Conservation (phyloP, 2,797 vertebrate species). For the Sternarchorhynchus goeldii region DNA sequence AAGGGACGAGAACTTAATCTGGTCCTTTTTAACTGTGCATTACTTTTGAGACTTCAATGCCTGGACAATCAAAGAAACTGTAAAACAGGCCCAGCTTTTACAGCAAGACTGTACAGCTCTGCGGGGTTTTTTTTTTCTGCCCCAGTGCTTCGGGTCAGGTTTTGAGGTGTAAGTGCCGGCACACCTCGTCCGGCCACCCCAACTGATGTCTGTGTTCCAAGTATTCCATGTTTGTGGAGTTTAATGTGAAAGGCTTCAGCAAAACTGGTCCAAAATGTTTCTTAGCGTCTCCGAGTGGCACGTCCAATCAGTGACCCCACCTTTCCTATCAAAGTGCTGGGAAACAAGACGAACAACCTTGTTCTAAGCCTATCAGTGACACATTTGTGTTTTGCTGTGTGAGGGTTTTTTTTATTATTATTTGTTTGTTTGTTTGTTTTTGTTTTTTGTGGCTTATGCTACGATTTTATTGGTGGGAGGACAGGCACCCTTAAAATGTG, state of each 20-base stretch:
- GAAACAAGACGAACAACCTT: no score
- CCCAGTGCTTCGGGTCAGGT: constrained; percentile 20
- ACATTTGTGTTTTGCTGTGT: no score
- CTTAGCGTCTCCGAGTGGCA: background rate
- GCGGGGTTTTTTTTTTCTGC: background rate
- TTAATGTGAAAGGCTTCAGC: background rate
- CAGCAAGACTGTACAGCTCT: background rate
- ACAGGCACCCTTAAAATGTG: background rate
- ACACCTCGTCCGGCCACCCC: background rate
- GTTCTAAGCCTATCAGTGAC: background rate
- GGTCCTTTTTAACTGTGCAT: constrained; percentile 7
- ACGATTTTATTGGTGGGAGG: no score
- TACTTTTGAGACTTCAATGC: constrained; percentile 36
- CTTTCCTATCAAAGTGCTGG: no score
- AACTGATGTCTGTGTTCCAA: background rate
- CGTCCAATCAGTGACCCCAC: background rate
- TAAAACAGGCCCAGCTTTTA: background rate
- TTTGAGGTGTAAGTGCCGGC: constrained; percentile 13
- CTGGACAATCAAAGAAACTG: constrained; percentile 51
- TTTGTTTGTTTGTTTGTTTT: background rate
- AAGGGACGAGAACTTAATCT: background rate
- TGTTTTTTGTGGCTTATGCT: no score
- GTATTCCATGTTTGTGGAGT: background rate
- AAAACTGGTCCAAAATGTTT: background rate
- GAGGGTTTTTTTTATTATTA: background rate